Evolutionary conservation across 2,113 vertebrate genomes (phyloP).

Genomic region (Myotis davidii): DNA sequence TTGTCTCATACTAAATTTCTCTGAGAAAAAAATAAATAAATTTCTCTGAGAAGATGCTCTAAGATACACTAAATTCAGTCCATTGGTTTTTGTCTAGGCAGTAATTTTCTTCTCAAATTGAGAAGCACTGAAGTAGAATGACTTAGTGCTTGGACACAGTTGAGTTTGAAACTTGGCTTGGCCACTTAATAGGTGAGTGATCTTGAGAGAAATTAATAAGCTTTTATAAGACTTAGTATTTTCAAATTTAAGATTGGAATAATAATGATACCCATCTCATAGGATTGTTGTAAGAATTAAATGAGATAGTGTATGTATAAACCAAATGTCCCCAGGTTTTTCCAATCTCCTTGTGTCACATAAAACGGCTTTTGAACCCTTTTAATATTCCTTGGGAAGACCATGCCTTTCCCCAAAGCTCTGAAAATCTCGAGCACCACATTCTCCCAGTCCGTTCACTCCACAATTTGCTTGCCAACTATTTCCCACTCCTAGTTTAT

Average conservation of each 20-base stretch:
- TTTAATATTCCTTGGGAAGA: neutral
- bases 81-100: neutral
- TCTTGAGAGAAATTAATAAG: neutral
- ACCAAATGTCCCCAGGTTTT: neutral
- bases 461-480: neutral
- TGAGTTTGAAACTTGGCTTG: neutral
- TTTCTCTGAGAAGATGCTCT: neutral
- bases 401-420: neutral
- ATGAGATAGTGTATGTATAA: neutral
- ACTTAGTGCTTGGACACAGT: neutral
- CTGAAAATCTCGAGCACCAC: neutral
- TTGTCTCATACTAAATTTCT: neutral
- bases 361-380: neutral
- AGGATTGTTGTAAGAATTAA: neutral
- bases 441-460: neutral
- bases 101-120: neutral
- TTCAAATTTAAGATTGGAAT: neutral
- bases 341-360: neutral
- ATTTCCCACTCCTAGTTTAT: neutral
- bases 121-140: neutral
- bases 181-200: neutral
- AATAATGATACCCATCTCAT: neutral
- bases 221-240: neutral
- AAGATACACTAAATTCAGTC: neutral
- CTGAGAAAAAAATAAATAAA: conserved; percentile 8